Evolutionary conservation across 2,113 vertebrate species (phyloP), one percentile per base, ranked within the genome.

Genomic region (Ctenodactylus gundi): DNA sequence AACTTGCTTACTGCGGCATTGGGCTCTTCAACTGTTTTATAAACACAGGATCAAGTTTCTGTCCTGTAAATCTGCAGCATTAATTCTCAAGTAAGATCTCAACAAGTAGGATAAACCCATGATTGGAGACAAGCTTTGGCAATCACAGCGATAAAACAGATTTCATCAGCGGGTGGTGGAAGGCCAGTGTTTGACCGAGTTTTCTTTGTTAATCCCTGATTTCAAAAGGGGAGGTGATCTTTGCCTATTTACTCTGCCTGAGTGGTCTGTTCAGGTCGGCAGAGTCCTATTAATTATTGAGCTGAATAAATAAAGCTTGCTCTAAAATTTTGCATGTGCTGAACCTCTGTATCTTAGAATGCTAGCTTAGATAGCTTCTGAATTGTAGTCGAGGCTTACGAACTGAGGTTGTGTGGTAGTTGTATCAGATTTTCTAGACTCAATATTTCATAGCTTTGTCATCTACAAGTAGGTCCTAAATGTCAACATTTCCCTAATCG

Each of bases 171-270:
- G 73, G 44, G 34, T 67, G 12, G 83, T 83, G 34, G 84, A 58
- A 95, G 17, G 65, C 44, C 53, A 13, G 13, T 12, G 2, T 44
- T 65, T 78, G 84, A 12, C 58, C 81, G 57, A 58, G 53, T 93
- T 83, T 80, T 93, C 93, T 78, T 88, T 21, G 46, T 65, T 70
- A 93, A 72, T 93, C 62, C 18, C 49, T 77, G 49, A 39, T 87
- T 91, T 95, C 77, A 87, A 90, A 93, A 76, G 49, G 92, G 18
- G 49, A 94, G 82, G 44, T 46, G 12, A 44, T 93, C 62, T 85
- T 82, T 82, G 65, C 88, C 76, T 94, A 12, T 84, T 93, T 80
- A 34, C 55, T 89, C 94, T 92, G 57, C 76, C n/a, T 44, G 29
- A 84, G 55, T 65, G 23, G 60, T 55, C 85, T 92, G 57, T 62